phyloP scores from a whole-genome alignment of 2,113 vertebrate genomes.

The Hyla sarda region DNA sequence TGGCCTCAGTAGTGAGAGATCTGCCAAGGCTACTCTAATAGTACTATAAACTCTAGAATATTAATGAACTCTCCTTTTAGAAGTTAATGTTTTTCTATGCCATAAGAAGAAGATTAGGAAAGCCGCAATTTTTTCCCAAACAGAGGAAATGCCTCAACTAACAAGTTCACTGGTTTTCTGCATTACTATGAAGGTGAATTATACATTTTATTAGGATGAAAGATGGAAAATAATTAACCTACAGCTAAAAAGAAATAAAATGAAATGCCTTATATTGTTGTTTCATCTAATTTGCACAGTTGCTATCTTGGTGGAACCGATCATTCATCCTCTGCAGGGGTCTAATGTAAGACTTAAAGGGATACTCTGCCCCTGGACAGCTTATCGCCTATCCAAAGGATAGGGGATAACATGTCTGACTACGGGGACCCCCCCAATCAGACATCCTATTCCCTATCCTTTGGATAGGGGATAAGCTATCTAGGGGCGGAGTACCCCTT shows the following conservation, averaged over 20 bases:
- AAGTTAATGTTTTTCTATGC: conserved; percentile 49
- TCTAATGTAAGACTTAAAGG: too few relatives aligned
- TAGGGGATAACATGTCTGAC: too few relatives aligned
- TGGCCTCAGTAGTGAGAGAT: conserved; percentile 46
- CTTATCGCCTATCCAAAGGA: too few relatives aligned
- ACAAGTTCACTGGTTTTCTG: not conserved
- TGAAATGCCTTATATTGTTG: not conserved
- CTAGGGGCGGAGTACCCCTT: too few relatives aligned
- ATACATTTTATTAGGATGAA: not conserved
- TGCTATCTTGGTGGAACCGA: not conserved
- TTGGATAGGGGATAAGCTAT: too few relatives aligned
- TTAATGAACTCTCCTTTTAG: conserved; percentile 49
- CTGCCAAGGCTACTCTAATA: conserved; percentile 52
- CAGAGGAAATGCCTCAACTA: conserved; percentile 3
- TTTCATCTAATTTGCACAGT: not conserved
- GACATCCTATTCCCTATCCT: too few relatives aligned
- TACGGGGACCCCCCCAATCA: too few relatives aligned
- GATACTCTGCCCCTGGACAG: too few relatives aligned
- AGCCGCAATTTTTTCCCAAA: not conserved
- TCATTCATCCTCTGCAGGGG: too few relatives aligned
- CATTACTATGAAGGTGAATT: not conserved
- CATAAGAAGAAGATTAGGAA: conserved; percentile 44
- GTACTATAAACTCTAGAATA: conserved; percentile 48
- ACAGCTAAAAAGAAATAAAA: not conserved
- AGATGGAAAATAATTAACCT: not conserved